Conservation (phyloP, 1,140 invertebrate genomes). For the Zophobas morio region DNA sequence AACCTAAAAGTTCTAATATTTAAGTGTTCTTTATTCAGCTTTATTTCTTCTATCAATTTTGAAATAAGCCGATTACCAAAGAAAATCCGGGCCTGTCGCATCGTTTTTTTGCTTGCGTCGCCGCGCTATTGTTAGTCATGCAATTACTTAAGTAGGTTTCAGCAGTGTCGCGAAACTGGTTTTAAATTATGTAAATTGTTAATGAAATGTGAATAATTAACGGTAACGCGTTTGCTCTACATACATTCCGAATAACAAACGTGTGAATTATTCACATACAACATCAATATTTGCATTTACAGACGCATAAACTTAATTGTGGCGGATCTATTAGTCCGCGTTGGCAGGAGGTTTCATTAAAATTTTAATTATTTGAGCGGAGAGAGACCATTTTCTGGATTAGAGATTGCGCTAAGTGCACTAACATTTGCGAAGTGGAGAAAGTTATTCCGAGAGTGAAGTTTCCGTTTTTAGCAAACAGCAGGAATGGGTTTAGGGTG, state of each 20-base stretch:
- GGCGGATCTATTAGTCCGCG: constrained; percentile 16
- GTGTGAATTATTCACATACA: constrained; percentile 20
- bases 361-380: constrained; percentile 23
- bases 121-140: constrained; percentile 10
- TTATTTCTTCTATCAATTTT: too few relatives aligned
- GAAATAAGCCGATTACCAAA: background rate
- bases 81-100: too few relatives aligned
- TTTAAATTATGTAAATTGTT: constrained; percentile 41
- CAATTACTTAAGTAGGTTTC: constrained; percentile 35
- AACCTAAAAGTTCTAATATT: too few relatives aligned
- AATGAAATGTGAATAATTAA: constrained; percentile 42
- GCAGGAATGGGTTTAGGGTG: too few relatives aligned
- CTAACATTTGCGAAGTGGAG: background rate
- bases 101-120: background rate
- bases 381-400: background rate
- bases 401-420: too few relatives aligned
- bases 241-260: constrained; percentile 24
- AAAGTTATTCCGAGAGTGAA: constrained; percentile 7
- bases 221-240: constrained; percentile 28
- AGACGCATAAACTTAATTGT: constrained; percentile 22
- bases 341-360: constrained; percentile 4
- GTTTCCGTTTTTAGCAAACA: background rate
- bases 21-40: too few relatives aligned
- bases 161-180: constrained; percentile 23
- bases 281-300: constrained; percentile 26